These are phyloP conservation scores for Pan troglodytes DNA, from an alignment of 2,113 vertebrate genomes.

Conservation along the genomic window NHGRI_mPanTro3-v2.1_pri NC_072413.2:102446001-102446500, in stretches of 20 bases:
- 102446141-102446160: fast-evolving
- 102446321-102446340: fast-evolving
- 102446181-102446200: fast-evolving
- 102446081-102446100: fast-evolving
- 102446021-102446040: fast-evolving
- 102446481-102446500: no score
- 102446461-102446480: no score
- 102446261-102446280: background rate
- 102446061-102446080: fast-evolving
- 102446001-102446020: background rate
- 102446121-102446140: fast-evolving
- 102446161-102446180: no score
- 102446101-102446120: fast-evolving
- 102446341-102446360: fast-evolving
- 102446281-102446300: background rate
- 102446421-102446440: background rate
- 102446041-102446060: background rate
- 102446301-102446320: fast-evolving
- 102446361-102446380: background rate
- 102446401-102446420: no score
- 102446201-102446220: background rate
- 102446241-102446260: background rate
- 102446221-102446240: fast-evolving
- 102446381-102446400: fast-evolving
- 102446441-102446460: fast-evolving